A percentile compares a stretch with the other conserved stretches of the same genome.
phyloP scores from a whole-genome alignment of 2,797 vertebrate species.

The Tachyglossus aculeatus region DNA sequence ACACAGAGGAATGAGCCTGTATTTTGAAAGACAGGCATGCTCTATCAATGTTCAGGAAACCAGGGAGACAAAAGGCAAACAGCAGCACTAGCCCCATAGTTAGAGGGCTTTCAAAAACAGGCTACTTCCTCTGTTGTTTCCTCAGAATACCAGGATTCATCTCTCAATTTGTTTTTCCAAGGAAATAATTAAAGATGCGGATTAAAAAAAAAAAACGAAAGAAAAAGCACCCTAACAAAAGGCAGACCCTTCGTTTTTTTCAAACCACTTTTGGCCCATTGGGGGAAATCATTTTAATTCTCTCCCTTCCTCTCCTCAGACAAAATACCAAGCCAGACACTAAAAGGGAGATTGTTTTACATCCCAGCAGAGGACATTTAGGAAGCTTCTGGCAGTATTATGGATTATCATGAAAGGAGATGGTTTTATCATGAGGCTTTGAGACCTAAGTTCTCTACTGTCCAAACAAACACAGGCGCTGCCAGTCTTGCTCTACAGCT shows the following conservation, averaged over 20 bases:
- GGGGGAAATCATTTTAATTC: conserved; percentile 67
- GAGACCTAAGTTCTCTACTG: conserved; percentile 54
- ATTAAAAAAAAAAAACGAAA: conserved; percentile 58
- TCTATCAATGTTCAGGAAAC: conserved; percentile 73
- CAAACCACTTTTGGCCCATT: neutral
- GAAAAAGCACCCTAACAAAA: conserved; percentile 56
- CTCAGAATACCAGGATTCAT: conserved; percentile 66
- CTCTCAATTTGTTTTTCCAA: conserved; percentile 74
- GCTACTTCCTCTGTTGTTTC: conserved; percentile 75
- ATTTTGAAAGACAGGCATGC: conserved; percentile 57
- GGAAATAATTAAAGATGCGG: conserved; percentile 82
- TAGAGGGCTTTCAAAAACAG: conserved; percentile 64
- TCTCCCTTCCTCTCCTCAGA: conserved; percentile 52
- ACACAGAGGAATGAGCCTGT: conserved; percentile 17
- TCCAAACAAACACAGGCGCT: conserved; percentile 58
- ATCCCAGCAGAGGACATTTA: conserved; percentile 56
- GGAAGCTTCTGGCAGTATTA: conserved; percentile 71
- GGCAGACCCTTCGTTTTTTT: conserved; percentile 11
- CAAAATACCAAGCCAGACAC: neutral
- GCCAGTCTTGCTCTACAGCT: conserved; percentile 43
- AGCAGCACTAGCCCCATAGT: conserved; percentile 64
- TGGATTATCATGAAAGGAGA: conserved; percentile 67
- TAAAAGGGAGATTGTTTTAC: conserved; percentile 55
- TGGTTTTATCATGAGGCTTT: conserved; percentile 61
- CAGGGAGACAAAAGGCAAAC: conserved; percentile 72